A percentile compares a stretch with the other conserved stretches of the same genome.
Conservation (phyloP, 2,888 invertebrate species). For the Corbicula japonica region DNA sequence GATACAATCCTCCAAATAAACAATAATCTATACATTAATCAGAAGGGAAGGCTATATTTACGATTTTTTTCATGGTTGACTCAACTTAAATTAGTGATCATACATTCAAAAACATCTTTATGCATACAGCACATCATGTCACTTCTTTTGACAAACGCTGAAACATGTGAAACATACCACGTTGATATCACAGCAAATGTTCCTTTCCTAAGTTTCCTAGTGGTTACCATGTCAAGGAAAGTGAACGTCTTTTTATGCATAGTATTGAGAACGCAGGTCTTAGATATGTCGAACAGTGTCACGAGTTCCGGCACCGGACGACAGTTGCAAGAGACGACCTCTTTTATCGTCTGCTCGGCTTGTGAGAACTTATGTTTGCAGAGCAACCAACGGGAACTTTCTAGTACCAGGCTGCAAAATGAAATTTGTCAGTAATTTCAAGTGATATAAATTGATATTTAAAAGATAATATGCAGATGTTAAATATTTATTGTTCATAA, state of each 20-base stretch:
- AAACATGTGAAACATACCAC: constrained; percentile 68
- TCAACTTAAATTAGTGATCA: too few relatives aligned
- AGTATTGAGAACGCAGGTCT: constrained; percentile 74
- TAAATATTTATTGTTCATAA: too few relatives aligned
- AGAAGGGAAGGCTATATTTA: too few relatives aligned
- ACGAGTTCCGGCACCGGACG: constrained; percentile 75
- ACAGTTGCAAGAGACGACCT: constrained; percentile 78
- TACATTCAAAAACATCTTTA: too few relatives aligned
- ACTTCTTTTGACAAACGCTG: too few relatives aligned
- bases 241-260: constrained; percentile 79
- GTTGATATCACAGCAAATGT: constrained; percentile 74
- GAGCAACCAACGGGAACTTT: constrained; percentile 80
- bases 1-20: too few relatives aligned
- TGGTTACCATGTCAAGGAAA: constrained; percentile 75
- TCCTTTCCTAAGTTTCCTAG: constrained; percentile 70
- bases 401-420: constrained; percentile 74
- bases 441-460: too few relatives aligned
- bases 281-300: constrained; percentile 75
- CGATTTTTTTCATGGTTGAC: too few relatives aligned
- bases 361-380: constrained; percentile 76
- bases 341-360: constrained; percentile 74
- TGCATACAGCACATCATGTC: too few relatives aligned
- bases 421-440: too few relatives aligned
- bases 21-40: too few relatives aligned
- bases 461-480: too few relatives aligned